Percentiles rank a stretch among this genome's conserved stretches.
These are phyloP conservation scores for Staurois parvus DNA, from an alignment of 2,797 vertebrate species.

Conservation along the genomic window DNA sequence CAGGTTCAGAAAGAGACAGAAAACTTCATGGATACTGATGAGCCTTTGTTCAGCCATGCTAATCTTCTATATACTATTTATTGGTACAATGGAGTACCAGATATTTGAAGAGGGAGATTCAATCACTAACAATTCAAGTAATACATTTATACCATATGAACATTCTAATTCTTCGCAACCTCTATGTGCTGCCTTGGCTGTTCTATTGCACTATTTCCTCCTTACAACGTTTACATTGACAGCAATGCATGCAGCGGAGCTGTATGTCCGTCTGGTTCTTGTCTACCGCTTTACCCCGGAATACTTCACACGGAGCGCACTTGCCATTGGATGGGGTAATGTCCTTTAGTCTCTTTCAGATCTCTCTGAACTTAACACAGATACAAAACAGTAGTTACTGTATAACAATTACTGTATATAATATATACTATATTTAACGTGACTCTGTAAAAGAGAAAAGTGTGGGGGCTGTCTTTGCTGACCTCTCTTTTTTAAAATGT, in stretches of 20 bases:
- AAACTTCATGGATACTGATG: conserved; percentile 70
- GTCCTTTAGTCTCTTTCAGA: background rate
- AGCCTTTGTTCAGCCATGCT: conserved; percentile 75
- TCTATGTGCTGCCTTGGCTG: conserved; percentile 64
- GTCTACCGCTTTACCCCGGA: conserved; percentile 62
- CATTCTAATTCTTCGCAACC: background rate
- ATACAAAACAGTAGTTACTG: too few relatives aligned
- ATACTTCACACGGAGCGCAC: conserved; percentile 60
- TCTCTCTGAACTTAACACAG: too few relatives aligned
- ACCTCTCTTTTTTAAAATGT: too few relatives aligned
- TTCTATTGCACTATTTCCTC: conserved; percentile 78
- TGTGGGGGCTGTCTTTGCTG: too few relatives aligned
- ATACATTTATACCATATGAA: background rate
- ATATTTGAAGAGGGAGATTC: background rate
- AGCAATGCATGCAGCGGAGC: conserved; percentile 69
- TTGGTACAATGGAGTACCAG: conserved; percentile 62
- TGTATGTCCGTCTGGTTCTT: conserved; percentile 71
- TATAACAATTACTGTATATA: too few relatives aligned
- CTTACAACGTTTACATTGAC: conserved; percentile 77
- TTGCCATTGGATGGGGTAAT: conserved; percentile 76
- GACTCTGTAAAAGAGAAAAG: too few relatives aligned
- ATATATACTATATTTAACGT: too few relatives aligned
- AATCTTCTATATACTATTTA: conserved; percentile 79
- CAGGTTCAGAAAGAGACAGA: conserved; percentile 68
- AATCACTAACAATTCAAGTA: background rate